Base-by-base conservation (phyloP, 2,797 vertebrate genomes). In the Arctocebus calabarensis region DNA sequence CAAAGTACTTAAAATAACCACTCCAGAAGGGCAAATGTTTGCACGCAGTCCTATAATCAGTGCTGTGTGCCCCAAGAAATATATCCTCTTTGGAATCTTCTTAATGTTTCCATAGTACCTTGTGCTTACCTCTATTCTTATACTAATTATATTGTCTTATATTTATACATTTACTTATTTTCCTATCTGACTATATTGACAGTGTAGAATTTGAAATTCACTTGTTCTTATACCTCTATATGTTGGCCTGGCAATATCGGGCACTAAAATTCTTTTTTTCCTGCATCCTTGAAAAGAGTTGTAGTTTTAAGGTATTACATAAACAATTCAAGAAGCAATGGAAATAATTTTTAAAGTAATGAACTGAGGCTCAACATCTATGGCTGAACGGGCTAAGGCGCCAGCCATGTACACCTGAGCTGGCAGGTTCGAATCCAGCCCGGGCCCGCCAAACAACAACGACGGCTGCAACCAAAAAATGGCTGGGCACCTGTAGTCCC, bases 311-410 rank as follows among this genome's bases (percentile, higher is more conserved):
- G 32, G 29, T 70, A 94, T 87, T 79, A 79, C 9, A 74, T 73
- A 94, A 96, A 77, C 68, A 96, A 93, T 71, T 92, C 89, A 93
- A 78, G 68, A 62, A 82, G 62, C 29, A 45, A 25, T 61, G 23
- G 88, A 75, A 94, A 93, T n/a, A 61, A 75, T 93, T 94, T 91
- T 88, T 25, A 90, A 94, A 88, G 29, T 70, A 84, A 91, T 78
- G n/a, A n/a, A n/a, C n/a, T n/a, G n/a, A n/a, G n/a, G n/a, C n/a
- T n/a, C n/a, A n/a, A n/a, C n/a, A n/a, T n/a, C n/a, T n/a, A n/a
- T n/a, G n/a, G n/a, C n/a, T n/a, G n/a, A n/a, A n/a, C n/a, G n/a
- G n/a, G n/a, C n/a, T n/a, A n/a, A n/a, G n/a, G n/a, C n/a, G n/a
- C n/a, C n/a, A n/a, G n/a, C n/a, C n/a, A n/a, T n/a, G n/a, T n/a